Evolutionary conservation across 2,888 invertebrate genomes (phyloP).

Genomic region (Colostygia pectinataria): DNA sequence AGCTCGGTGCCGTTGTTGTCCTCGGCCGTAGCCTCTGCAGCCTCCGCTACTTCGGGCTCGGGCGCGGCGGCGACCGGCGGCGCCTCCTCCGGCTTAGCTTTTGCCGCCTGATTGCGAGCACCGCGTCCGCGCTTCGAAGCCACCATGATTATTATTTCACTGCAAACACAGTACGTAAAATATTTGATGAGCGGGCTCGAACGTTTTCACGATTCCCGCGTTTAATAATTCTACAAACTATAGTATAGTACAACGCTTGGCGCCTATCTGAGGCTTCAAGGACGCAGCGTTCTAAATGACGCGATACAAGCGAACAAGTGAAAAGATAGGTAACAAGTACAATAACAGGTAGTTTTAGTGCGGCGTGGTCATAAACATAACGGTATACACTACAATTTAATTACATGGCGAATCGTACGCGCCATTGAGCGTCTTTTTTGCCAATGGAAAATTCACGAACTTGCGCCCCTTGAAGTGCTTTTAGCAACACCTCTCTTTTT

Average conservation of each 20-base stretch:
- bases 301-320: constrained; percentile 35
- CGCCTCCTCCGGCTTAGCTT: constrained; percentile 60
- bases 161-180: constrained; percentile 17
- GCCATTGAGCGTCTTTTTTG: constrained; percentile 72
- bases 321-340: constrained; percentile 28
- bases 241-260: constrained; percentile 54
- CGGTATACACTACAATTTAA: constrained; percentile 46
- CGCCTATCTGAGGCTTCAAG: constrained; percentile 67
- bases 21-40: constrained; percentile 50
- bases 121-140: constrained; percentile 77
- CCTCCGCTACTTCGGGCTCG: constrained; percentile 51
- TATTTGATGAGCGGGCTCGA: constrained; percentile 10
- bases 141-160: constrained; percentile 56
- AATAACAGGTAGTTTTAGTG: constrained; percentile 37
- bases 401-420: constrained; percentile 55
- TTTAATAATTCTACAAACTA: constrained; percentile 42
- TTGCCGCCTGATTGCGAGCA: constrained; percentile 66
- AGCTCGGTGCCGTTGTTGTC: constrained; percentile 67
- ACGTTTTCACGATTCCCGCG: constrained; percentile 59
- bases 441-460: constrained; percentile 69
- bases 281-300: constrained; percentile 55
- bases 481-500: neutral
- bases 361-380: constrained; percentile 44
- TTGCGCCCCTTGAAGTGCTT: constrained; percentile 39
- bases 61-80: constrained; percentile 44